Percentiles rank a stretch among this genome's conserved stretches.
These are phyloP conservation scores for Meteorus cinctellus DNA, from an alignment of 2,888 invertebrate genomes.

Conservation along the genomic window DNA sequence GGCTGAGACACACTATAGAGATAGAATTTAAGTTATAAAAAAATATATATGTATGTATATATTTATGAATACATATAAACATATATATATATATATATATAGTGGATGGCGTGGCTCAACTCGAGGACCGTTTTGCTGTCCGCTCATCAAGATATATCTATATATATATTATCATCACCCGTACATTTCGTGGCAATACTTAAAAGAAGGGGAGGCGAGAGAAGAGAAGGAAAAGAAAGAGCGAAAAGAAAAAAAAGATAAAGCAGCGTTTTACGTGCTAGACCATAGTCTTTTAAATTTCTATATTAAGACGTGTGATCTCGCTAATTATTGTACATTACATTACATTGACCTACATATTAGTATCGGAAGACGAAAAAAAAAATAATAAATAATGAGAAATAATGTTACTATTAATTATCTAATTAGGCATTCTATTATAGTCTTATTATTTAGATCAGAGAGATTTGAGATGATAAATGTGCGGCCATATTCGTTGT, in stretches of 20 bases:
- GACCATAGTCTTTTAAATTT: conserved; percentile 72
- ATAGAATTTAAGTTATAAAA: conserved; percentile 58
- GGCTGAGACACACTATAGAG: conserved; percentile 71
- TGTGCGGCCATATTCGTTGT: conserved; percentile 72
- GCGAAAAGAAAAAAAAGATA: conserved; percentile 30
- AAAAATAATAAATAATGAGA: conserved; percentile 59
- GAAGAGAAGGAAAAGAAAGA: conserved; percentile 13
- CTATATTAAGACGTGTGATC: conserved; percentile 72
- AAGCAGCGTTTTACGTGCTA: conserved; percentile 66
- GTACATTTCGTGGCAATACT: conserved; percentile 70
- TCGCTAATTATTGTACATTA: conserved; percentile 72
- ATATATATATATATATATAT: conserved; percentile 48
- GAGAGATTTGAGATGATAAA: conserved; percentile 68
- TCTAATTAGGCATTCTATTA: conserved; percentile 62
- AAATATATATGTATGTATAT: conserved; percentile 34
- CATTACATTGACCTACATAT: conserved; percentile 62
- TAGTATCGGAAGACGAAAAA: conserved; percentile 62
- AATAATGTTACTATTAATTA: conserved; percentile 54
- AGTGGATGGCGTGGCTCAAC: conserved; percentile 69
- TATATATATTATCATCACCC: conserved; percentile 51
- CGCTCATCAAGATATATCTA: conserved; percentile 60
- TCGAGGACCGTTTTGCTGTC: conserved; percentile 63
- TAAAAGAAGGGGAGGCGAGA: conserved; percentile 53
- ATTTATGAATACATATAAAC: conserved; percentile 9
- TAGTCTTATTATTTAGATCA: conserved; percentile 55